Evolutionary conservation across 2,888 invertebrate genomes (phyloP).

Genomic region (Eupeodes latifasciatus): DNA sequence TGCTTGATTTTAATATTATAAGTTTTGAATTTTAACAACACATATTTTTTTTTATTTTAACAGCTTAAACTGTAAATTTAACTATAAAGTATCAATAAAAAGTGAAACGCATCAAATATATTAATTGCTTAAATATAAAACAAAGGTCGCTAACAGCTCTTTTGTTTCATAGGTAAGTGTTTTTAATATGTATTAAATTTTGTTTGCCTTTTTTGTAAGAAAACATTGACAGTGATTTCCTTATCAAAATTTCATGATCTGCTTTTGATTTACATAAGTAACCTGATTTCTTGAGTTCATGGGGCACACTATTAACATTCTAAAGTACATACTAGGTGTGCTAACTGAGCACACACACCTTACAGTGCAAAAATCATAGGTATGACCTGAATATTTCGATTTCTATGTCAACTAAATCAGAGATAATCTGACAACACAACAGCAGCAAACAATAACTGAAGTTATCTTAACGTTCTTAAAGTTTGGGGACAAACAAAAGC

Average conservation of each 20-base stretch:
- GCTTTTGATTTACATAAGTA: slow-evolving; percentile 30
- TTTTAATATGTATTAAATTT: background rate
- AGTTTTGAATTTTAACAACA: too few species aligned
- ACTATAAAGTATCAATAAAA: too few species aligned
- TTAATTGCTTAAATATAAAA: background rate
- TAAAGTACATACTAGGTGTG: too few species aligned
- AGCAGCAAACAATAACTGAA: slow-evolving; percentile 19
- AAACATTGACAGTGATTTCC: background rate
- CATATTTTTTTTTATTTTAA: too few species aligned
- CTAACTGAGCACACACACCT: slow-evolving; percentile 37
- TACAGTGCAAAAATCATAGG: background rate
- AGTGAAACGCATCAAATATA: too few species aligned
- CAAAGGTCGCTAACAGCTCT: slow-evolving; percentile 55
- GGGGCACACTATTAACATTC: too few species aligned
- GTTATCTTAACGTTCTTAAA: background rate
- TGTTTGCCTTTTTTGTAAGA: background rate
- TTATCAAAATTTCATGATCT: slow-evolving; percentile 50
- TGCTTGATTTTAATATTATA: too few species aligned
- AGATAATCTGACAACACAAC: slow-evolving; percentile 54
- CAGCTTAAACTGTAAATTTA: too few species aligned
- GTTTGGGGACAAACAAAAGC: slow-evolving; percentile 4
- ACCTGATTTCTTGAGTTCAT: slow-evolving; percentile 60
- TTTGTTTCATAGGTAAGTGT: slow-evolving; percentile 28
- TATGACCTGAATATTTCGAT: slow-evolving; percentile 45
- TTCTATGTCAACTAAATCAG: slow-evolving; percentile 62